Evolutionary conservation across 2,888 invertebrate species (phyloP), one percentile per base, ranked within the genome.

Genomic region (Coleophora flavipennella): DNA sequence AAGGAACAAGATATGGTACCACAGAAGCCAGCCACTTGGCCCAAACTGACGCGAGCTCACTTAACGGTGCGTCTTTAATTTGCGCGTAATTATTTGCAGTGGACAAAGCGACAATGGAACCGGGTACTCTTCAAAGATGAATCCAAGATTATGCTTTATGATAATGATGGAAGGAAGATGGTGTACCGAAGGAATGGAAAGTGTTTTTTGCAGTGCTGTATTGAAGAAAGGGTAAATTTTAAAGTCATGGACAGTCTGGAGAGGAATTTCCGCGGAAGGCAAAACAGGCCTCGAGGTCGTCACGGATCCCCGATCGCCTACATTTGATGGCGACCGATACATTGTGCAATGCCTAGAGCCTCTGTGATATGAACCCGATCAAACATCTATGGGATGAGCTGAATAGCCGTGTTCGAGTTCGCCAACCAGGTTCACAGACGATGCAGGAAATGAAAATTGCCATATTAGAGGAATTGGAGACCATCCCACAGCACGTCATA

Each of bases 111-210:
- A 11, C 34, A 29, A 14, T 36, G 36, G 29, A 26, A 9, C 13
- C 9, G 26, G n/a, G 26, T 36, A n/a, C 20, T 36, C 13, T 36
- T 36, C 25, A 12, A 27, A 13, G 38, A 38, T 31, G 39, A 39
- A 27, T 12, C 31, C 3, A 35, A 35, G 13, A 13, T 39, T 32
- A 34, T 31, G 35, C 13, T 38, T 10, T 13, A 38, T 42, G 38
- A 39, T 8, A 33, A 38, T 14, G 39, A 46, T 38, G 28, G 36
- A 34, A 35, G 42, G 34, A 31, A 27, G 26, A 32, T 12, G 29
- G 43, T 40, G 11, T 44, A 43, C 34, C 29, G 41, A 25, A 25
- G 35, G 28, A 40, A 33, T 7, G 45, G 41, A 39, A 41, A 43
- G 28, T 31, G 43, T 11, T 39, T 31, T 12, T 8, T 31, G 4